These are phyloP conservation scores for Corticium candelabrum DNA, from an alignment of 37 sponge, comb jelly and placozoan genomes.

Conservation along the genomic window DNA sequence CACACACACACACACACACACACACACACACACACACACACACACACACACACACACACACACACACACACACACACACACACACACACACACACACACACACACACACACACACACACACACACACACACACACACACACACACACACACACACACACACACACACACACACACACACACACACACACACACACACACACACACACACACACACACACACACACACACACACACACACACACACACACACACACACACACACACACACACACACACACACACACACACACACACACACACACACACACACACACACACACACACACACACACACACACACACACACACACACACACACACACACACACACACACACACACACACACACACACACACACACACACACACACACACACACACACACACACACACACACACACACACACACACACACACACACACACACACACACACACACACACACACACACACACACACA, in stretches of 20 bases:
- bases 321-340: conserved; percentile 5
- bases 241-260: conserved; percentile 5
- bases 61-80: conserved; percentile 5
- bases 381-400: conserved; percentile 5
- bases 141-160: conserved; percentile 5
- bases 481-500: conserved; percentile 23
- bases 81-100: conserved; percentile 1
- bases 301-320: conserved; percentile 5
- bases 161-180: conserved; percentile 1
- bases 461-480: conserved; percentile 13
- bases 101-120: not conserved
- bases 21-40: conserved; percentile 5
- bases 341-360: conserved; percentile 5
- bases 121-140: conserved; percentile 5
- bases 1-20: not conserved
- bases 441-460: conserved; percentile 5
- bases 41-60: conserved; percentile 5
- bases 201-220: conserved; percentile 1
- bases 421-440: conserved; percentile 5
- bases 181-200: conserved; percentile 1
- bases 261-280: too few relatives aligned
- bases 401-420: conserved; percentile 5
- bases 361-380: conserved; percentile 5
- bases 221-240: conserved; percentile 5
- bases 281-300: conserved; percentile 3